Conservation (phyloP, 1,140 invertebrate species). For the Thaumetopoea pityocampa region DNA sequence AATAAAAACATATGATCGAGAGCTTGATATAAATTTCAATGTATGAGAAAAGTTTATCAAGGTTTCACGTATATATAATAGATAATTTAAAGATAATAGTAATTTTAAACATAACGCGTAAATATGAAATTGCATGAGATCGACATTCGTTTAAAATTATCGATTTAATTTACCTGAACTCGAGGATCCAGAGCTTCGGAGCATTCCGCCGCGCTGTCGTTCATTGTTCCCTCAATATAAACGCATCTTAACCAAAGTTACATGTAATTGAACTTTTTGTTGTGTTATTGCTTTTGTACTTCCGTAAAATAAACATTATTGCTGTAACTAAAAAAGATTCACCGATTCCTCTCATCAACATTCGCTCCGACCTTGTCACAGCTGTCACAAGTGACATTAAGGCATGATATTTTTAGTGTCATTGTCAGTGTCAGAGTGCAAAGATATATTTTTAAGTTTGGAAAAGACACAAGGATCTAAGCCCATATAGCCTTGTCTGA, state of each 20-base stretch:
- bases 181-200: conserved; percentile 76
- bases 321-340: conserved; percentile 19
- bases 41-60: background rate
- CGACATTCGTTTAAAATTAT: conserved; percentile 35
- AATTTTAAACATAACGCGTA: too few relatives aligned
- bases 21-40: background rate
- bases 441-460: too few relatives aligned
- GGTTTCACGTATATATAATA: too few relatives aligned
- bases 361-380: conserved; percentile 10
- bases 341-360: conserved; percentile 11
- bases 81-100: too few relatives aligned
- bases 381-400: too few relatives aligned
- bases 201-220: conserved; percentile 65
- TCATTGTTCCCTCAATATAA: conserved; percentile 61
- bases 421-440: too few relatives aligned
- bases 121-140: too few relatives aligned
- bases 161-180: conserved; percentile 76
- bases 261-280: conserved; percentile 26
- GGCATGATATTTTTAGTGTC: too few relatives aligned
- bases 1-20: conserved; percentile 17
- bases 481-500: too few relatives aligned
- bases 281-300: conserved; percentile 27
- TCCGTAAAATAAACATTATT: conserved; percentile 22
- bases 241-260: conserved; percentile 50
- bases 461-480: too few relatives aligned